Conservation (phyloP, 2,888 invertebrate genomes). For the Platerodrilus igneus region DNA sequence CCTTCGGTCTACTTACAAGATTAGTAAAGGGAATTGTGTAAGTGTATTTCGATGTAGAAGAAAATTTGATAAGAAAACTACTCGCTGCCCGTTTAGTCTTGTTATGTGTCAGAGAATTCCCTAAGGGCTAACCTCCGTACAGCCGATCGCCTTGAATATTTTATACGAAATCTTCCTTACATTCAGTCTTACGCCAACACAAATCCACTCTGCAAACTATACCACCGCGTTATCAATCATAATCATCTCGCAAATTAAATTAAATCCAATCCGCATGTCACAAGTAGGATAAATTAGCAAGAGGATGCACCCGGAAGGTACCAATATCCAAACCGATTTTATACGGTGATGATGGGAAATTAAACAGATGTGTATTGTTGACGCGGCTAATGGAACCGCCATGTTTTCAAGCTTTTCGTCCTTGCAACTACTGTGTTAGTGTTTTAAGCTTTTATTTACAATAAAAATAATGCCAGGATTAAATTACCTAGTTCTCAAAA, state of each 20-base stretch:
- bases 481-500: slow-evolving; percentile 15
- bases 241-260: slow-evolving; percentile 2
- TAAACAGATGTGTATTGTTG: slow-evolving; percentile 39
- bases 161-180: slow-evolving; percentile 19
- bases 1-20: too few relatives aligned
- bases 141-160: slow-evolving; percentile 20
- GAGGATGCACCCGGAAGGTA: slow-evolving; percentile 39
- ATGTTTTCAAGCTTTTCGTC: slow-evolving; percentile 36
- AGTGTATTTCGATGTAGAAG: slow-evolving; percentile 23
- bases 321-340: slow-evolving; percentile 35
- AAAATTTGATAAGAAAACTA: slow-evolving; percentile 25
- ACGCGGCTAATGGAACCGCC: slow-evolving; percentile 42
- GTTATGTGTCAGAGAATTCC: slow-evolving; percentile 21
- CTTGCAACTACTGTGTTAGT: slow-evolving; percentile 17
- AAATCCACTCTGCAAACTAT: too few relatives aligned
- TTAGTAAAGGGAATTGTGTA: slow-evolving; percentile 19
- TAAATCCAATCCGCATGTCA: slow-evolving; percentile 52
- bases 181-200: too few relatives aligned
- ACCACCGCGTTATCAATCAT: slow-evolving; percentile 9
- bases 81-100: slow-evolving; percentile 22
- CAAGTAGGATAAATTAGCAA: slow-evolving; percentile 46
- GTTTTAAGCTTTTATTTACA: slow-evolving; percentile 12
- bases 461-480: slow-evolving; percentile 7
- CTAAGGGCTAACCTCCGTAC: slow-evolving; percentile 18
- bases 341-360: slow-evolving; percentile 31